Evolutionary conservation across 1,140 invertebrate species (phyloP), one percentile per base, ranked within the genome.

Genomic region (Ceratina australensis): DNA sequence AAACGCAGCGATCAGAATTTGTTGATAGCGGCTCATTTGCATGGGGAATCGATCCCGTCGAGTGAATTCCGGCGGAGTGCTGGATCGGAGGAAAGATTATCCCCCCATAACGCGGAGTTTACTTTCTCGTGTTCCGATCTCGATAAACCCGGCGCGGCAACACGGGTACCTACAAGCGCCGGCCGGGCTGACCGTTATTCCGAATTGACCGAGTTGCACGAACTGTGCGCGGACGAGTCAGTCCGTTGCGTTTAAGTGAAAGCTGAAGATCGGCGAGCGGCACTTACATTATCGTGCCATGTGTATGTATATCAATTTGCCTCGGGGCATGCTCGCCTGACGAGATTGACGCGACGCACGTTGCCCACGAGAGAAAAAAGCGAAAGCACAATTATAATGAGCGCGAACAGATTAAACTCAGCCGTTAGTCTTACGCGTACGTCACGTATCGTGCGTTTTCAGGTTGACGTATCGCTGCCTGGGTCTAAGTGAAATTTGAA

Each of bases 71-170:
- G 5, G 12, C 1, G 52, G 52, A 54, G n/a, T 3, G 52, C 52
- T 10, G 52, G 52, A 16, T n/a, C 16, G 16, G 13, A 49, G 15
- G 64, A 22, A 26, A 50, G 42, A 66, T 66, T 66, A 49, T 66
- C 22, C 47, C 64, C 47, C 16, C 47, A 15, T 22, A 47, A 64
- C n/a, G 20, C 42, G 47, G 42, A 2, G 64, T 50, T 66, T 22
- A 18, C 64, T 66, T 66, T 66, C 64, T 50, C 64, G 64, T 16
- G 20, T 24, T 18, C 16, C 52, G 47, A 66, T 66, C 64, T 50
- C 20, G 64, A 66, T 66, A 66, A 66, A 5, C 3, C 22, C 10
- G 33, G 22, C 12, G 56, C 20, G 10, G 42, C 24, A 20, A 54
- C 16, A 54, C 15, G 10, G 24, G 22, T 47, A 16, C 10, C 24